phyloP scores from a whole-genome alignment of 2,888 invertebrate species.

The Leucophenga montana region DNA sequence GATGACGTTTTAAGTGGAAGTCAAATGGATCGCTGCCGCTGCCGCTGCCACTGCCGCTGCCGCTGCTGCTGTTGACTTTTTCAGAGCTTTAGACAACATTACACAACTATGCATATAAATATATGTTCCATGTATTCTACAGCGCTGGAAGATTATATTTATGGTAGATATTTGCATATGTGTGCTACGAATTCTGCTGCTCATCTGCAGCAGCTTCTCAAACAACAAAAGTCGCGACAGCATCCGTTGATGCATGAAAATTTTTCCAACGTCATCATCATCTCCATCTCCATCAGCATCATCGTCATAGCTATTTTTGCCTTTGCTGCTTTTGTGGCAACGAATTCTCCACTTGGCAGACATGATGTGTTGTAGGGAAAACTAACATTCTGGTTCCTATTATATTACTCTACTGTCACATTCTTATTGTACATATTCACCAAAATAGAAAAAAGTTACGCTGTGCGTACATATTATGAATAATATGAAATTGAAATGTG shows the following conservation, averaged over 20 bases:
- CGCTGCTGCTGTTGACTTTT: not conserved
- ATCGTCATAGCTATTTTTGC: constrained; percentile 47
- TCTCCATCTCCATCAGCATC: constrained; percentile 63
- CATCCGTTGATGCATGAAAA: constrained; percentile 62
- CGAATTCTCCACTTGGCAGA: not conserved
- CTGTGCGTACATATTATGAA: constrained; percentile 3
- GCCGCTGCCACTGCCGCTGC: not conserved
- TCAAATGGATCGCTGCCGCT: constrained; percentile 51
- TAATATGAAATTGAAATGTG: constrained; percentile 24
- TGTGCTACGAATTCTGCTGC: not conserved
- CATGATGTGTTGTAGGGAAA: not conserved
- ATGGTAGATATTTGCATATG: constrained; percentile 23
- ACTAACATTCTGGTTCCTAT: not conserved
- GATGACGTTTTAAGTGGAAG: constrained; percentile 59
- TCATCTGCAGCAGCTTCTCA: constrained; percentile 6
- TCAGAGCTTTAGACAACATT: not conserved
- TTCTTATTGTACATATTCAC: not conserved
- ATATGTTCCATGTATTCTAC: too few relatives aligned
- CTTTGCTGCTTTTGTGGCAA: not conserved
- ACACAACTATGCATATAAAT: not conserved
- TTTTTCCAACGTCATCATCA: constrained; percentile 55
- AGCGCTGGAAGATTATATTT: too few relatives aligned
- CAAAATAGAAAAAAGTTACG: not conserved
- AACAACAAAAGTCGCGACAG: constrained; percentile 32
- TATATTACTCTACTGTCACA: not conserved